Base-by-base conservation (phyloP, 2,797 vertebrate genomes). In the Enteromius unitaeniatus region DNA sequence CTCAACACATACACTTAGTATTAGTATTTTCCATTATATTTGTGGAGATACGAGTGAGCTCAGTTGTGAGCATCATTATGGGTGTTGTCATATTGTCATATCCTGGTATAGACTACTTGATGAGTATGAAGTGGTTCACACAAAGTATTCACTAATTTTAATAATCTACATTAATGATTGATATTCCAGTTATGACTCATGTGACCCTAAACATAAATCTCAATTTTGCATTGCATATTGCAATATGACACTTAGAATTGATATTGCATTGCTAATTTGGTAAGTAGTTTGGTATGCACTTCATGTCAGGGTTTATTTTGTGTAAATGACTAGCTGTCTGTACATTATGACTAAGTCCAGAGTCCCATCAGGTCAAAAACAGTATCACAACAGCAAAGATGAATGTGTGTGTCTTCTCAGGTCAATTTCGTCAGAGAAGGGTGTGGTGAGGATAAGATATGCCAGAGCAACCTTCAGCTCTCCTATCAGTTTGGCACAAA, bases 351-450 rank as follows among this genome's bases (percentile, higher is more conserved):
- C 19, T 11, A 55, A 40, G 58, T 10, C 4, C 47, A 53, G 1
- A 5, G 3, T n/a, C 21, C 1, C 42, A 17, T 26, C 40, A 9
- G 6, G 13, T 53, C 51, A 53, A 53, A 53, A 53, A 53, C 26
- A 53, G 17, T n/a, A 37, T 21, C 6, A 40, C 34, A 37, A 53
- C 26, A 31, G 5, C 15, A 31, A 21, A 51, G 51, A 21, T n/a
- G 21, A n/a, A 34, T 14, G 1, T 14, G 28, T 79, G 21, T 79
- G 31, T 68, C 26, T 73, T 42, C 68, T n/a, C 88, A 98, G 97
- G 95, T 98, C 79, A 96, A 98, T 91, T 99, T 99, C 86, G 91
- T 97, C 84, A 95, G 95, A 84, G 96, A 99, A 90, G 97, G 97
- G 81, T 99, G 97, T 42, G 97, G 97, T 17, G 90, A 88, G 0